These are phyloP conservation scores for Hyles euphorbiae DNA, from an alignment of 1,140 invertebrate genomes.

Conservation along the genomic window DNA sequence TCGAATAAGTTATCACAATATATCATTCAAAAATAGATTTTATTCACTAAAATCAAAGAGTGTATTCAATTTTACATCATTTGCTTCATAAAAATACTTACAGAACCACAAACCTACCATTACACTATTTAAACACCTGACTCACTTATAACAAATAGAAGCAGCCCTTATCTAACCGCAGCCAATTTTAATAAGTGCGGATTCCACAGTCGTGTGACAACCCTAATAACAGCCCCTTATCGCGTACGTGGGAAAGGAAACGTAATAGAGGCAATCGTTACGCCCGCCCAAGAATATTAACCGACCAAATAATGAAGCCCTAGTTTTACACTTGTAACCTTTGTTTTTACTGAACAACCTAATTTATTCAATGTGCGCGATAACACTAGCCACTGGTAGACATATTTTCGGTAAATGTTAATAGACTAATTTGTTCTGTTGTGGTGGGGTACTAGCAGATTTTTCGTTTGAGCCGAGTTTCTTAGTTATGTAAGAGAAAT, in stretches of 20 bases:
- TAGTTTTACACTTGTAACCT: constrained; percentile 1
- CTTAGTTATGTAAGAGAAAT: background rate
- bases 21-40: no score
- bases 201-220: background rate
- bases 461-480: background rate
- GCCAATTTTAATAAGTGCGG: background rate
- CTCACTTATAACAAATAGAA: no score
- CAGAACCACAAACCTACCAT: no score
- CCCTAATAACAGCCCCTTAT: constrained; percentile 4
- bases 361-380: constrained; percentile 30
- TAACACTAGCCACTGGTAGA: constrained; percentile 11
- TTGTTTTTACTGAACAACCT: constrained; percentile 20
- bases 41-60: no score
- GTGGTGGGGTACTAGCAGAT: background rate
- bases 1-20: no score
- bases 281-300: constrained; percentile 1
- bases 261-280: constrained; percentile 2
- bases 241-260: background rate
- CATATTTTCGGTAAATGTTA: constrained; percentile 1
- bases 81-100: no score
- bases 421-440: background rate
- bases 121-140: no score
- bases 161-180: no score
- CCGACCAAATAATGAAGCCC: constrained; percentile 1
- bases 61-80: no score